Evolutionary conservation across 2,888 invertebrate species (phyloP).

Genomic region (Caenorhabditis becei): DNA sequence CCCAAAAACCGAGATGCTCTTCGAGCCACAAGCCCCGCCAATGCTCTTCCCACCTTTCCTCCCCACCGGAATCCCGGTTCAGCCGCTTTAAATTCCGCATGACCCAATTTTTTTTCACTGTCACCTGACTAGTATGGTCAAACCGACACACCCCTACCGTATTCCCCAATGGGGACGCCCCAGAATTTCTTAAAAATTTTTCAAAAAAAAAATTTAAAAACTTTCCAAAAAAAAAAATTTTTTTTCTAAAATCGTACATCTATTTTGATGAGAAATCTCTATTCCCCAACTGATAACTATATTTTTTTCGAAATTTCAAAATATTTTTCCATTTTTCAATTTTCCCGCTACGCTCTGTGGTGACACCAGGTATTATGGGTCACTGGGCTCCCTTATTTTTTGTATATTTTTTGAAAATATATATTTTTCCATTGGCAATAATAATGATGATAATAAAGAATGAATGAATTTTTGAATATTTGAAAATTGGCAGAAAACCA

Average conservation of each 20-base stretch:
- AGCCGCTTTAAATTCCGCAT: constrained; percentile 7
- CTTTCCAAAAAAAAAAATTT: too few species aligned
- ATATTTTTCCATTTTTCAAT: not conserved
- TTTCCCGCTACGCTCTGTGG: not conserved
- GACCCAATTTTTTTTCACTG: constrained; percentile 37
- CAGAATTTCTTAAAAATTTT: not conserved
- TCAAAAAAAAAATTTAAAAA: too few species aligned
- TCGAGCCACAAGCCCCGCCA: constrained; percentile 27
- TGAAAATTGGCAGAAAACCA: not conserved
- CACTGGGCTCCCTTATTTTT: constrained; percentile 4
- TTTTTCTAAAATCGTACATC: constrained; percentile 34
- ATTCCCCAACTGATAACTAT: too few species aligned
- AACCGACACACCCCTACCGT: constrained; percentile 46
- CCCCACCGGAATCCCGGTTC: constrained; percentile 36
- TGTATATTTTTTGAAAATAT: not conserved
- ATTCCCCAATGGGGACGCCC: constrained; percentile 68
- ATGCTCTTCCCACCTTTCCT: constrained; percentile 33
- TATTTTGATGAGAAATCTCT: constrained; percentile 41
- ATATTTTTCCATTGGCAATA: not conserved
- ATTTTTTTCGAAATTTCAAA: not conserved
- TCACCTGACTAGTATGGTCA: constrained; percentile 44
- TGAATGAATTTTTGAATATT: not conserved
- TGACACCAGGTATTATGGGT: constrained; percentile 48
- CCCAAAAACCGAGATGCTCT: not conserved
- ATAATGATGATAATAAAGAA: not conserved